phyloP scores from a whole-genome alignment of 2,113 vertebrate species.

The Paedocypris sp. region DNA sequence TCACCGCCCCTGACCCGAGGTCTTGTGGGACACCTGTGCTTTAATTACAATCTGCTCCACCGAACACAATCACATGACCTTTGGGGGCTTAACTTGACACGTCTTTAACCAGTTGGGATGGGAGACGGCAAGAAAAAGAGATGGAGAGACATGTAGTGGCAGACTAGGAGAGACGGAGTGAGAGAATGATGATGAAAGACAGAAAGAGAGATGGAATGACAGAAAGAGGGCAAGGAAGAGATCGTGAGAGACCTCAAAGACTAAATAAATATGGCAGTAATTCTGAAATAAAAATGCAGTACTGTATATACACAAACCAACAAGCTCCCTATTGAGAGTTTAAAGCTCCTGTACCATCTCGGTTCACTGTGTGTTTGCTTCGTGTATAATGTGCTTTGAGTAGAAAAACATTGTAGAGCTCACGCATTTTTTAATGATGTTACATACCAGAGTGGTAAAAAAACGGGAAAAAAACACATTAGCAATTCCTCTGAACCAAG shows the following conservation, averaged over 20 bases:
- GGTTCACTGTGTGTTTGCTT: too few relatives aligned
- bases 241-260: too few relatives aligned
- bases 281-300: too few relatives aligned
- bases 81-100: not conserved
- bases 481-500: not conserved
- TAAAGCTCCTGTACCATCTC: too few relatives aligned
- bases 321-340: too few relatives aligned
- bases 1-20: conserved; percentile 2
- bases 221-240: too few relatives aligned
- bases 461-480: not conserved
- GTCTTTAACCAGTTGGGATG: conserved; percentile 3
- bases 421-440: not conserved
- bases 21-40: conserved; percentile 1
- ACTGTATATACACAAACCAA: too few relatives aligned
- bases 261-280: too few relatives aligned
- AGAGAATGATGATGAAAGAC: too few relatives aligned
- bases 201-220: too few relatives aligned
- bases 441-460: not conserved
- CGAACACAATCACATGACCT: not conserved
- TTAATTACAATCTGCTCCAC: conserved; percentile 18
- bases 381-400: not conserved
- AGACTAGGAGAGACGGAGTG: too few relatives aligned
- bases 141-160: conserved; percentile 5
- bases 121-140: too few relatives aligned
- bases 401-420: not conserved